phyloP scores from a whole-genome alignment of 2,113 vertebrate species.

The Osmerus mordax region DNA sequence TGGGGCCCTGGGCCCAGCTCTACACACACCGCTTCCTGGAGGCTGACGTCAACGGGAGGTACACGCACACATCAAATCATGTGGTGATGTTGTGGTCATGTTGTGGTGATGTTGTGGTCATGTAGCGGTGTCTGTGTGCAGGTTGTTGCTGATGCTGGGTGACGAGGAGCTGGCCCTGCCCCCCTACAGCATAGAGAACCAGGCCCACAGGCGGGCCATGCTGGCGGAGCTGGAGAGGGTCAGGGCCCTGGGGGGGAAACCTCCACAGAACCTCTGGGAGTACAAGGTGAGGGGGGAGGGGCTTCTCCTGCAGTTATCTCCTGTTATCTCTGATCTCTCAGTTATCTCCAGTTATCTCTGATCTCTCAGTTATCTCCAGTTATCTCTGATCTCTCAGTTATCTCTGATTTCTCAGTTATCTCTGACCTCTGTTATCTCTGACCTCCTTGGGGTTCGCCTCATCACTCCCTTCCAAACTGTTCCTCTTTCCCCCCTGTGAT shows the following conservation, averaged over 20 bases:
- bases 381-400: too few relatives aligned
- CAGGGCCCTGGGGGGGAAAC: conserved; percentile 81
- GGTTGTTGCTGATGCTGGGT: conserved; percentile 82
- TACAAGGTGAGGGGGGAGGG: conserved; percentile 79
- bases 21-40: conserved; percentile 83
- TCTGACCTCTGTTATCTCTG: too few relatives aligned
- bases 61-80: conserved; percentile 20
- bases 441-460: too few relatives aligned
- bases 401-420: too few relatives aligned
- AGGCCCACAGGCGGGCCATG: conserved; percentile 82
- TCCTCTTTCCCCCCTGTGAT: too few relatives aligned
- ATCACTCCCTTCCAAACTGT: too few relatives aligned
- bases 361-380: too few relatives aligned
- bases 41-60: conserved; percentile 92
- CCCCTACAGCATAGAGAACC: conserved; percentile 80
- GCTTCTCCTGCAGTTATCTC: too few relatives aligned
- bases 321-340: too few relatives aligned
- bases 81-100: not conserved
- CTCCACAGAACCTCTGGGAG: conserved; percentile 92
- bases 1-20: conserved; percentile 86
- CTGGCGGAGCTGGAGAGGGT: conserved; percentile 81
- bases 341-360: too few relatives aligned
- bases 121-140: conserved; percentile 49
- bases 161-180: conserved; percentile 82
- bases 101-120: not conserved